Base-by-base conservation (phyloP, 2,888 invertebrate species). In the Platycheirus rosarum region DNA sequence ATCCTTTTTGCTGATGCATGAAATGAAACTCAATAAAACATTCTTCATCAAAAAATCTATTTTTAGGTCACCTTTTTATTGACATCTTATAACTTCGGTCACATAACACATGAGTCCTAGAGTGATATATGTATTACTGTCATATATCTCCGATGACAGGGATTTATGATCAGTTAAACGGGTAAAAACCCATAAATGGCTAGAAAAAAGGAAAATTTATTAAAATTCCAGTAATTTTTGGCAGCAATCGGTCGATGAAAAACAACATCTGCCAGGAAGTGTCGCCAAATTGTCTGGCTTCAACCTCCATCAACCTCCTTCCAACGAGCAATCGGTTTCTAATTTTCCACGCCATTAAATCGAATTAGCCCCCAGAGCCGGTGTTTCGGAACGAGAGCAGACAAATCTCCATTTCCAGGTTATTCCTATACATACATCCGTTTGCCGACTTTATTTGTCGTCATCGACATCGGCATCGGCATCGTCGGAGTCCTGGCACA, bases 261-360 rank as follows among this genome's bases (percentile, higher is more conserved):
- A 44, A 51, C 23, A 65, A 75, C 75, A 75, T 69, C 70, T 65
- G 71, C 37, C 69, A 62, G 77, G 60, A 8, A 53, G 37, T 73
- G 78, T 78, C 78, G 78, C 73, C 71, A 78, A 78, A 73, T 53
- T 14, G 51, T 73, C 66, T 73, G 51, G 53, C 35, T 35, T 14
- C 23, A 40, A 4, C 40, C n/a, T 8, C 48, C 3, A 4, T 7
- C 6, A 9, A 13, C 35, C 23, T 5, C 23, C 37, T n/a, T n/a
- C 51, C 20, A 62, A 13, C 14, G n/a, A 63, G 63, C 87, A 87
- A 88, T 87, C 87, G 87, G 87, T 86, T 87, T 87, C 88, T 87
- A 88, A 88, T 88, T 88, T 88, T 88, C 87, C 88, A 87, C 87
- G 78, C 88, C 88, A 88, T 88, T 88, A 87, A 88, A 85, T 86